phyloP scores from a whole-genome alignment of 2,888 invertebrate species.

The Drosophila algonquin region DNA sequence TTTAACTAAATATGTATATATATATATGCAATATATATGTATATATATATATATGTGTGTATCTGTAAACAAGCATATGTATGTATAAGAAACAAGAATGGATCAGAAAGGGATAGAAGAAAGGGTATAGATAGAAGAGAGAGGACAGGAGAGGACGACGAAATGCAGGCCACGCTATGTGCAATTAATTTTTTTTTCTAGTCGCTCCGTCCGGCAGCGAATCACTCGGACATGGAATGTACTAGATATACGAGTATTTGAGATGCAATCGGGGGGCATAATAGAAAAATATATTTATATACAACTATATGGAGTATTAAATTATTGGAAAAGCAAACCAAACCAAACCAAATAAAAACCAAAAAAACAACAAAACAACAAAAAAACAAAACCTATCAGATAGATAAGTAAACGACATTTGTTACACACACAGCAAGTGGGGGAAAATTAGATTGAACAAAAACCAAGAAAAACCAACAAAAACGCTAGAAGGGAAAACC shows the following conservation, averaged over 20 bases:
- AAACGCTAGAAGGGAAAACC: conserved; percentile 1
- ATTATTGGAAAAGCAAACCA: conserved; percentile 66
- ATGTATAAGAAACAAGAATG: conserved; percentile 23
- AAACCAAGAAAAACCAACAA: conserved; percentile 19
- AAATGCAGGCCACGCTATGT: conserved; percentile 75
- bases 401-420: conserved; percentile 70
- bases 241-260: conserved; percentile 40
- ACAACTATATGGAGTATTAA: conserved; percentile 72
- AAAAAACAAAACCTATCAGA: conserved; percentile 48
- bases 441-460: conserved; percentile 26
- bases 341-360: conserved; percentile 12
- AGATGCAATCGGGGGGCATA: conserved; percentile 56
- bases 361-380: background rate
- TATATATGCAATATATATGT: conserved; percentile 51
- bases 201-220: conserved; percentile 55
- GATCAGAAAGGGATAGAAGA: conserved; percentile 30
- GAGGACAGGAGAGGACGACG: conserved; percentile 25
- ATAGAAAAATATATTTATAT: conserved; percentile 78
- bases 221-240: conserved; percentile 35
- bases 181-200: conserved; percentile 75
- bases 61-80: too few species aligned
- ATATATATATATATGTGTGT: conserved; percentile 46
- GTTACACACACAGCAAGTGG: conserved; percentile 60
- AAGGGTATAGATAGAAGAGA: background rate
- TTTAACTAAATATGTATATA: conserved; percentile 62